Conservation (phyloP, 2,113 vertebrate species). For the Bolborhynchus lineola region DNA sequence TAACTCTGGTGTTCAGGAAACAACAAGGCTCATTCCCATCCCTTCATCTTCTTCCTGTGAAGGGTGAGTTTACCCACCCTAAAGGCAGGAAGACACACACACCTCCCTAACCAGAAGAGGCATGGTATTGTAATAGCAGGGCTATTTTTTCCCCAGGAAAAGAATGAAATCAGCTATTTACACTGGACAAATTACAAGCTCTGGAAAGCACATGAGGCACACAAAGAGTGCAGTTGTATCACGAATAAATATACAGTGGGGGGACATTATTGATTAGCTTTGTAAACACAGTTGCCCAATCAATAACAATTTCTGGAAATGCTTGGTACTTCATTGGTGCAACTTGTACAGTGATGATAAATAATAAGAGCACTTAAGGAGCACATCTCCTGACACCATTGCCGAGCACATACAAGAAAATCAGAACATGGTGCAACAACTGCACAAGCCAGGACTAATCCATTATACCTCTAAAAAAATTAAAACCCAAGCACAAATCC, state of each 20-base stretch:
- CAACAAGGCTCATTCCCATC: slow-evolving; percentile 67
- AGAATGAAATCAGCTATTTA: slow-evolving; percentile 78
- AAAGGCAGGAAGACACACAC: slow-evolving; percentile 32
- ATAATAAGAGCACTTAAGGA: slow-evolving; percentile 73
- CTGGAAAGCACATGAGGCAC: slow-evolving; percentile 72
- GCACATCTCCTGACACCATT: slow-evolving; percentile 61
- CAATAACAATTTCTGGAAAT: slow-evolving; percentile 82
- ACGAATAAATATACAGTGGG: slow-evolving; percentile 71
- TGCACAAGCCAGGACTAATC: not conserved
- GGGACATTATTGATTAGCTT: slow-evolving; percentile 77
- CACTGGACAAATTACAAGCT: slow-evolving; percentile 75
- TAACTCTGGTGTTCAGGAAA: slow-evolving; percentile 56
- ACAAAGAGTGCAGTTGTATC: slow-evolving; percentile 64
- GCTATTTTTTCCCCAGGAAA: slow-evolving; percentile 71
- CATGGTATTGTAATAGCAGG: slow-evolving; percentile 62
- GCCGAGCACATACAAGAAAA: slow-evolving; percentile 24
- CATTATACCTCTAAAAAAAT: not conserved
- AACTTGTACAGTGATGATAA: slow-evolving; percentile 68
- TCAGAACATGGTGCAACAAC: not conserved
- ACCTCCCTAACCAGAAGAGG: slow-evolving; percentile 25
- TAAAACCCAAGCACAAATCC: not conserved
- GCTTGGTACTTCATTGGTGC: slow-evolving; percentile 75
- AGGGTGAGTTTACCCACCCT: slow-evolving; percentile 51
- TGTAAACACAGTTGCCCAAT: slow-evolving; percentile 74
- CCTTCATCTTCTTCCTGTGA: slow-evolving; percentile 63